A percentile compares a stretch with the other conserved stretches of the same genome.
Conservation (phyloP, 2,888 invertebrate species). For the Cactoblastis cactorum region DNA sequence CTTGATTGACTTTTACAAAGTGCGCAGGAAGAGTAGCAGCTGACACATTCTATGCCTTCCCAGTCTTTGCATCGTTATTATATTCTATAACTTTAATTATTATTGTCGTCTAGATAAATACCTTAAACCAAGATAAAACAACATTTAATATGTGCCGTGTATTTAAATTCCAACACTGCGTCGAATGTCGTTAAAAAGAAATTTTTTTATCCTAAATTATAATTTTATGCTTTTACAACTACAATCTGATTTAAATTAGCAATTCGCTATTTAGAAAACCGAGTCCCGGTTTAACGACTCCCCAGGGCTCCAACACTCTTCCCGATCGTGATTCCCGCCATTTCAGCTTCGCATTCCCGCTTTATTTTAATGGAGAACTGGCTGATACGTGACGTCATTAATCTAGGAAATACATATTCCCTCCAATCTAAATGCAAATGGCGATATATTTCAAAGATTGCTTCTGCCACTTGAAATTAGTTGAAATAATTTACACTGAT, state of each 20-base stretch:
- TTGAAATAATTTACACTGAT: background rate
- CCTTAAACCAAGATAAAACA: no score
- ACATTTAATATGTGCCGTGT: no score
- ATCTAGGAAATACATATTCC: slow-evolving; percentile 12
- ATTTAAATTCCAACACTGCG: no score
- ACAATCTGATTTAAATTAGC: background rate
- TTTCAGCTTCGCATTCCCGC: slow-evolving; percentile 1
- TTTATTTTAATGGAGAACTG: slow-evolving; percentile 8
- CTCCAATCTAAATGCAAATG: slow-evolving; percentile 13
- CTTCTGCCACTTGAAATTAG: background rate
- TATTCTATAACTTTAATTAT: no score
- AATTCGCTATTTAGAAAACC: background rate
- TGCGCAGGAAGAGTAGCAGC: no score
- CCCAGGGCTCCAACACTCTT: background rate
- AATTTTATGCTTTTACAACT: no score
- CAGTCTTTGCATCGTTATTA: no score
- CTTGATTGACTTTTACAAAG: no score
- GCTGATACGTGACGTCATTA: slow-evolving; percentile 13
- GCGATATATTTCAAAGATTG: background rate
- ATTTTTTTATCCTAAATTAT: no score
- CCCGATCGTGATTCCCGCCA: slow-evolving; percentile 4
- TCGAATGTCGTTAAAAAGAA: no score
- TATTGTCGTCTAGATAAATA: no score
- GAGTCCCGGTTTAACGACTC: background rate
- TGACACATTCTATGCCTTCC: no score